phyloP scores from a whole-genome alignment of 2,113 vertebrate species.

The Vombatus ursinus region DNA sequence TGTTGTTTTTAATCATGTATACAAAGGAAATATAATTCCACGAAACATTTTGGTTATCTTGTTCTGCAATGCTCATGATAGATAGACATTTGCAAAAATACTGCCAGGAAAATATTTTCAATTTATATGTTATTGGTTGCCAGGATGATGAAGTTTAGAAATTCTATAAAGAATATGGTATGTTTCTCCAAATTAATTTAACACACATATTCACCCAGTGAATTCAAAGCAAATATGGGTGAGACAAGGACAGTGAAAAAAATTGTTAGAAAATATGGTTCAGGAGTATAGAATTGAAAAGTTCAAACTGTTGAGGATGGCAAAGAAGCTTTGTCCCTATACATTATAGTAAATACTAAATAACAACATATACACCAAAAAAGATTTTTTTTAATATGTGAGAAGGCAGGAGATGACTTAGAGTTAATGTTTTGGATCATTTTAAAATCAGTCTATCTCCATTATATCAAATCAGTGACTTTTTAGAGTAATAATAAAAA shows the following conservation, averaged over 20 bases:
- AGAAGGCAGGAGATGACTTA: not conserved
- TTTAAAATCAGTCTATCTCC: not conserved
- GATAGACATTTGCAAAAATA: not conserved
- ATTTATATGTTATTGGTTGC: not conserved
- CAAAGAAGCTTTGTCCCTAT: not conserved
- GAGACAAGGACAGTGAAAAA: not conserved
- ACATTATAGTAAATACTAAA: not conserved
- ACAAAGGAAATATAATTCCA: not conserved
- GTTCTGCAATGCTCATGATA: not conserved
- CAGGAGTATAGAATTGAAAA: not conserved
- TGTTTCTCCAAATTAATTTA: not conserved
- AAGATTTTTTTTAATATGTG: not conserved
- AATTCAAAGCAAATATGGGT: not conserved
- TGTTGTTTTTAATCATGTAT: not conserved
- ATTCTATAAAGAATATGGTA: not conserved
- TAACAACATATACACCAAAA: not conserved
- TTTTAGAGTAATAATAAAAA: not conserved
- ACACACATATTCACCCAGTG: not conserved
- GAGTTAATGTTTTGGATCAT: not conserved
- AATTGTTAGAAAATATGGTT: not conserved
- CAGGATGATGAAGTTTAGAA: not conserved
- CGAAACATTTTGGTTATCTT: not conserved
- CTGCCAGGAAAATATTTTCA: not conserved
- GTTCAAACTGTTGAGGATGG: not conserved
- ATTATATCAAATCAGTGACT: not conserved